phyloP scores from a whole-genome alignment of 2,888 invertebrate genomes.

The Cloeon dipterum region DNA sequence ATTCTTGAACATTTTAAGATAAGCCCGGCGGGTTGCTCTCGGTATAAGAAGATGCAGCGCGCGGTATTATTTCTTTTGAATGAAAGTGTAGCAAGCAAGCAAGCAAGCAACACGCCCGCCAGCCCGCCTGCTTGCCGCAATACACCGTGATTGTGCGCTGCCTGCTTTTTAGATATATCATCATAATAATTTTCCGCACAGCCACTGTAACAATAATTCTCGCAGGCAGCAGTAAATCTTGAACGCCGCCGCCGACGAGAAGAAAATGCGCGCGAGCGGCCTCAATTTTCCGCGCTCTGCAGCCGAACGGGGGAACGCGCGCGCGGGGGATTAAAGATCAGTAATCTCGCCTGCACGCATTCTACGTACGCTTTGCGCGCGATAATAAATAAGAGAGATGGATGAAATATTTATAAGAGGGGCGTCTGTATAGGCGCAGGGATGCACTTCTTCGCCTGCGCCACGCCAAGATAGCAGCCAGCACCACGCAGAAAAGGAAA shows the following conservation, averaged over 20 bases:
- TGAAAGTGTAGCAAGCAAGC: no score
- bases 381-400: no score
- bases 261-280: background rate
- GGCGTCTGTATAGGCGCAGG: no score
- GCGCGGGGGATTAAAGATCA: constrained; percentile 1
- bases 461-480: no score
- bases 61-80: no score
- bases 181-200: constrained; percentile 1
- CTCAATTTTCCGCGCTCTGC: background rate
- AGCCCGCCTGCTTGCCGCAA: no score
- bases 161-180: constrained; percentile 2
- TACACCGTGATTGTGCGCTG: background rate
- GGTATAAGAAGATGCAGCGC: no score
- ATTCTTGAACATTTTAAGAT: constrained; percentile 5
- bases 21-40: constrained; percentile 4
- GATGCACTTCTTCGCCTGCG: no score
- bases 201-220: constrained; percentile 1
- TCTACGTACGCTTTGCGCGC: no score
- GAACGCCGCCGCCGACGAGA: background rate
- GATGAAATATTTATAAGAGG: constrained; percentile 1
- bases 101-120: background rate
- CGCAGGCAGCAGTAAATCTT: constrained; percentile 1
- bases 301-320: background rate
- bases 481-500: no score
- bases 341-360: no score